Conservation (phyloP, 2,888 invertebrate genomes). For the Steinernema hermaphroditum region DNA sequence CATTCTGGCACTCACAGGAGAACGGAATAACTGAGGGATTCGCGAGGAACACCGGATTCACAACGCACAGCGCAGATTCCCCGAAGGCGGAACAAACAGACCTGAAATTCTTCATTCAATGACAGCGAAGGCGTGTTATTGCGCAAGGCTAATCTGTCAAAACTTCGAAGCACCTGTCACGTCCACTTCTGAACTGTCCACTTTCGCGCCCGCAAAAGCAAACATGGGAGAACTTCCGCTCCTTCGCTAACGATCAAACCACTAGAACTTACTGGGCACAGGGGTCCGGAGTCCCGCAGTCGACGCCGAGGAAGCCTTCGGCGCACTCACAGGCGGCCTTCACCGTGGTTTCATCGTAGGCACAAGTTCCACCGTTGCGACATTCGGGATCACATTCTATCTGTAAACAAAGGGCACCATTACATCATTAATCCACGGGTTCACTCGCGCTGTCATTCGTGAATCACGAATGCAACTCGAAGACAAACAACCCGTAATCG, state of each 20-base stretch:
- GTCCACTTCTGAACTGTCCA: not conserved
- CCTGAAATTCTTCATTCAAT: slow-evolving; percentile 2
- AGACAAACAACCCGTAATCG: slow-evolving; percentile 11
- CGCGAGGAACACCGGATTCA: not conserved
- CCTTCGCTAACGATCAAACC: no score
- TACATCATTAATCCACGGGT: slow-evolving; percentile 7
- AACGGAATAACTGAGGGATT: slow-evolving; percentile 26
- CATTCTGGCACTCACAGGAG: slow-evolving; percentile 37
- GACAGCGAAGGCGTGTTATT: not conserved
- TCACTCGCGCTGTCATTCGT: not conserved
- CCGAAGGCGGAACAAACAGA: slow-evolving; percentile 22
- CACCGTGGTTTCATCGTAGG: slow-evolving; percentile 11
- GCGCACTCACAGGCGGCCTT: slow-evolving; percentile 48
- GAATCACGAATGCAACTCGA: slow-evolving; percentile 27
- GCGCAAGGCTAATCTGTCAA: not conserved
- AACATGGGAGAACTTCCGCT: no score
- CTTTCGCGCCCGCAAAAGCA: no score
- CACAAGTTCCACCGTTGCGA: slow-evolving; percentile 43
- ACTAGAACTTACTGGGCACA: slow-evolving; percentile 58
- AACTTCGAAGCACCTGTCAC: not conserved
- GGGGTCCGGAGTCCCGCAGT: slow-evolving; percentile 62
- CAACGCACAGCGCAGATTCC: slow-evolving; percentile 31
- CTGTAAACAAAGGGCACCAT: slow-evolving; percentile 30
- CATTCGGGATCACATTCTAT: slow-evolving; percentile 34
- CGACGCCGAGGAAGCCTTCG: slow-evolving; percentile 61